These are phyloP conservation scores for Tryphoninae sp. DNA, from an alignment of 2,888 invertebrate species.

Conservation along the genomic window DNA sequence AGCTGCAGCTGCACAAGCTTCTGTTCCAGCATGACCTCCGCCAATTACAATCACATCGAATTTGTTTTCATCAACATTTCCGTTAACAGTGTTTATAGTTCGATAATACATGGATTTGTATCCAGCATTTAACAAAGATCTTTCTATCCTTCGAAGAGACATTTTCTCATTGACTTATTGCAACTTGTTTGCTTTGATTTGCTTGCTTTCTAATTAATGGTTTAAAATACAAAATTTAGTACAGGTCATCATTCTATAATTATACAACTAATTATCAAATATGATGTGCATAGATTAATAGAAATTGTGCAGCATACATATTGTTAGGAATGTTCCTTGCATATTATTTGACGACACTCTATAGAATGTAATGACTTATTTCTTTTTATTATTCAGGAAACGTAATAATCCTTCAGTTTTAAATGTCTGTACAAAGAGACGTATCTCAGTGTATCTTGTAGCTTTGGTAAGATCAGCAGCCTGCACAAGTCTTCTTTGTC, in stretches of 20 bases:
- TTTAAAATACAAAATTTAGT: slow-evolving; percentile 18
- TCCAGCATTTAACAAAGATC: slow-evolving; percentile 22
- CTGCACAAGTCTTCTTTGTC: slow-evolving; percentile 86
- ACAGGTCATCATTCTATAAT: not conserved
- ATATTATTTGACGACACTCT: not conserved
- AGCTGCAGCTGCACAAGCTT: slow-evolving; percentile 92
- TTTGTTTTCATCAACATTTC: slow-evolving; percentile 61
- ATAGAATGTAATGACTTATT: not conserved
- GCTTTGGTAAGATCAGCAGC: slow-evolving; percentile 90
- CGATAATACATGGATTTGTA: slow-evolving; percentile 22
- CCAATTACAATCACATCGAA: slow-evolving; percentile 93
- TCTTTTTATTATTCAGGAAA: slow-evolving; percentile 69
- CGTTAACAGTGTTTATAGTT: slow-evolving; percentile 31
- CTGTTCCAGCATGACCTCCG: slow-evolving; percentile 95
- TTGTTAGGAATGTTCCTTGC: not conserved
- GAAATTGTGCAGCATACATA: not conserved
- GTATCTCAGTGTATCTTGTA: slow-evolving; percentile 92
- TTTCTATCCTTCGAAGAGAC: slow-evolving; percentile 44
- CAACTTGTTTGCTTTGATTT: not conserved
- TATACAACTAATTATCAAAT: not conserved
- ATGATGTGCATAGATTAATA: not conserved
- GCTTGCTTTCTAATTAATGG: slow-evolving; percentile 5
- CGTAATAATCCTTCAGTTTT: slow-evolving; percentile 82
- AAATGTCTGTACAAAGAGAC: slow-evolving; percentile 91
- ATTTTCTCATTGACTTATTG: slow-evolving; percentile 37